Conservation (phyloP, 2,888 invertebrate genomes). For the Homarus gammarus region DNA sequence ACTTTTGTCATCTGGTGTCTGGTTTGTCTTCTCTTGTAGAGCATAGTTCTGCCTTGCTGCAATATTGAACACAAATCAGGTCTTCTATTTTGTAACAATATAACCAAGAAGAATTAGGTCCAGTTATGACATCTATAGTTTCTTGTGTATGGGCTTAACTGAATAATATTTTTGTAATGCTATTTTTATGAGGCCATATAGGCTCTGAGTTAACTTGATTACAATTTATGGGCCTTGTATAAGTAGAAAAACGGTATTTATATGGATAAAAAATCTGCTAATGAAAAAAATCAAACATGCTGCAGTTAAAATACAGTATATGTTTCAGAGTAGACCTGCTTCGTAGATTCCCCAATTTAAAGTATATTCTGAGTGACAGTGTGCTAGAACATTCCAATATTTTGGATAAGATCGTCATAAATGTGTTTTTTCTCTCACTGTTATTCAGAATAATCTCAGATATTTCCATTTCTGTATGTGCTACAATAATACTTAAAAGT, state of each 20-base stretch:
- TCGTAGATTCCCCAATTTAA: not conserved
- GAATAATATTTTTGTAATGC: constrained; percentile 54
- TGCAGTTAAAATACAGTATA: constrained; percentile 4
- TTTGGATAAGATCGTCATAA: constrained; percentile 4
- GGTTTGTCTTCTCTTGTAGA: constrained; percentile 40
- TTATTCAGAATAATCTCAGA: not conserved
- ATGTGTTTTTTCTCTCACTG: constrained; percentile 11
- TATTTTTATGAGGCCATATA: constrained; percentile 40
- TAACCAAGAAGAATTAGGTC: constrained; percentile 15
- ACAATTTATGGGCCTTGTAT: constrained; percentile 10
- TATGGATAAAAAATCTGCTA: not conserved
- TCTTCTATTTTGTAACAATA: not conserved
- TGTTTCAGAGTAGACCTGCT: constrained; percentile 26
- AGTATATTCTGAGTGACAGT: not conserved
- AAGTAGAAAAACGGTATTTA: not conserved
- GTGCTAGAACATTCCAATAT: constrained; percentile 6
- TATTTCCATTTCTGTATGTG: constrained; percentile 4
- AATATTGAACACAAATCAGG: constrained; percentile 19
- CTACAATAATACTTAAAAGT: not conserved
- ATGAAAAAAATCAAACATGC: not conserved
- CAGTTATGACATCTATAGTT: constrained; percentile 19
- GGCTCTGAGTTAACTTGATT: constrained; percentile 1
- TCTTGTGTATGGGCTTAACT: constrained; percentile 35
- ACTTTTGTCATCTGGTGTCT: constrained; percentile 36
- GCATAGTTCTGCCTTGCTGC: constrained; percentile 40